A percentile compares a stretch with the other conserved stretches of the same genome.
phyloP scores from a whole-genome alignment of 2,888 invertebrate species.

The Drosophila robusta region DNA sequence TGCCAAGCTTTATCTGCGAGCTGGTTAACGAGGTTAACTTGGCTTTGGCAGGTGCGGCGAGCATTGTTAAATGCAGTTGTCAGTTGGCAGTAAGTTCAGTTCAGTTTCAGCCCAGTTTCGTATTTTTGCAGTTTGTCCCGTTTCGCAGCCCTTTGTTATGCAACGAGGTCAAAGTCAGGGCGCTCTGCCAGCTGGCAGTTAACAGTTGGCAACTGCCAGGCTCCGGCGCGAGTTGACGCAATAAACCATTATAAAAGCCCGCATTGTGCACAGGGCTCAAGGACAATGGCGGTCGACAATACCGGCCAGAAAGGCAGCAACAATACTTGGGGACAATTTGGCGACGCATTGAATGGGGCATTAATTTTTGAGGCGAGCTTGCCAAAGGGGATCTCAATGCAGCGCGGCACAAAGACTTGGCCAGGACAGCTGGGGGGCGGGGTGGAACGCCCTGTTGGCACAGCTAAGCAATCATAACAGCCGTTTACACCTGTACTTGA shows the following conservation, averaged over 20 bases:
- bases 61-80: constrained; percentile 37
- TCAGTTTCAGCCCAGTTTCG: constrained; percentile 1
- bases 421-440: neutral
- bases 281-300: constrained; percentile 35
- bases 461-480: constrained; percentile 21
- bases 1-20: neutral
- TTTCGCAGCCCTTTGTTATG: constrained; percentile 54
- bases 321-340: constrained; percentile 22
- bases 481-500: neutral
- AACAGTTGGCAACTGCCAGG: neutral
- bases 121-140: neutral
- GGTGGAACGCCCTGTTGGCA: no score
- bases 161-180: constrained; percentile 74
- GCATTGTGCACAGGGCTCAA: constrained; percentile 62
- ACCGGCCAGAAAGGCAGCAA: constrained; percentile 5
- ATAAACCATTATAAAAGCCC: constrained; percentile 68
- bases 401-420: neutral
- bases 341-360: constrained; percentile 8
- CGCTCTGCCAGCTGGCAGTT: constrained; percentile 50
- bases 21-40: constrained; percentile 29
- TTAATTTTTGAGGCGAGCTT: neutral
- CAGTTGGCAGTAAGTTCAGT: neutral
- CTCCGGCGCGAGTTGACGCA: constrained; percentile 54
- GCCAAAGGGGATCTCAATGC: neutral
- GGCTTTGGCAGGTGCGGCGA: neutral